Percentiles rank a stretch among this genome's conserved stretches.
Conservation (phyloP, 2,797 vertebrate species). For the Pseudochaenichthys georgianus region DNA sequence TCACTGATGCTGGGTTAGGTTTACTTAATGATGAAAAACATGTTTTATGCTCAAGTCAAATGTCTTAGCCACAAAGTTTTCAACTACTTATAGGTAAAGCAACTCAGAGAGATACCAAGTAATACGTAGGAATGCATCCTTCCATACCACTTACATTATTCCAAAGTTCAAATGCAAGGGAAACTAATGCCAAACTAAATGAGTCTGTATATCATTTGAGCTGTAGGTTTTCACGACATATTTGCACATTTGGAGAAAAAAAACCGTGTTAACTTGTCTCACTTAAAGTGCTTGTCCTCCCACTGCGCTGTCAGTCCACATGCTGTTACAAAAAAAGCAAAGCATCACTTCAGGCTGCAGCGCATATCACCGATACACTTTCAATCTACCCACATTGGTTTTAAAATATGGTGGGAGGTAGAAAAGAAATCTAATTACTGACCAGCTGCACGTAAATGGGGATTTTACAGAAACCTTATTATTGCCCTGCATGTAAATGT, state of each 20-base stretch:
- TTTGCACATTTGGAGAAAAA: constrained; percentile 9
- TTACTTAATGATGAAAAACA: background rate
- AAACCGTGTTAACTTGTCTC: background rate
- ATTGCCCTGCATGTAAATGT: constrained; percentile 37
- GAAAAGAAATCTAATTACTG: constrained; percentile 38
- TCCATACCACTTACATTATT: background rate
- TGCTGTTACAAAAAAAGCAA: constrained; percentile 17
- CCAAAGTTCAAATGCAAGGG: background rate
- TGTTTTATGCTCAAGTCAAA: background rate
- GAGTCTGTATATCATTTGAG: background rate
- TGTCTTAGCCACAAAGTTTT: background rate
- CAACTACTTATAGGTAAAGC: background rate
- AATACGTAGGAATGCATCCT: background rate
- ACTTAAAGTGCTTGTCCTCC: constrained; percentile 20
- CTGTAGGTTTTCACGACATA: constrained; percentile 1
- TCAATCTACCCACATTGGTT: constrained; percentile 5
- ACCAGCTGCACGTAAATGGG: constrained; percentile 12
- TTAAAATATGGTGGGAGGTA: constrained; percentile 17
- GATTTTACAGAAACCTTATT: constrained; percentile 27
- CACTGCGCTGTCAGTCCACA: constrained; percentile 7
- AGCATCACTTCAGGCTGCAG: constrained; percentile 3
- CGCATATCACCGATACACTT: constrained; percentile 32
- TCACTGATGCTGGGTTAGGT: background rate
- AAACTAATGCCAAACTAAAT: constrained; percentile 1
- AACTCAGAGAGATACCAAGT: background rate